phyloP scores from a whole-genome alignment of 2,113 vertebrate genomes.

The Plestiodon gilberti region DNA sequence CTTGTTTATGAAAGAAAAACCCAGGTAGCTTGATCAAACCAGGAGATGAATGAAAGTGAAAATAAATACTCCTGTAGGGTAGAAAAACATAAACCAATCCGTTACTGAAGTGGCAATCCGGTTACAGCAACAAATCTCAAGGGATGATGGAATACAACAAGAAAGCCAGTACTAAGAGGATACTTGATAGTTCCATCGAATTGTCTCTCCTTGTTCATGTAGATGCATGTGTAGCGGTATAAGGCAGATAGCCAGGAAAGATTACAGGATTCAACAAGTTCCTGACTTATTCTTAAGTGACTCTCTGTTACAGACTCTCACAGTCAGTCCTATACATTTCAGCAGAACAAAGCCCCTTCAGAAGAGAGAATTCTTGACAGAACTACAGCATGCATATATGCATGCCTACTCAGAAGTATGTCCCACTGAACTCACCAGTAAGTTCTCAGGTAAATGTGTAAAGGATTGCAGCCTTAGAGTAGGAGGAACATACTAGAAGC shows the following conservation, averaged over 20 bases:
- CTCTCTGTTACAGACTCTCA: background rate
- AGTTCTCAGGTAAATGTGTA: too few species aligned
- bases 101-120: background rate
- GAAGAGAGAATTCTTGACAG: background rate
- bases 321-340: background rate
- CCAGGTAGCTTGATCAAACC: conserved; percentile 17
- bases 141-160: conserved; percentile 2
- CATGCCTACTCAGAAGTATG: too few species aligned
- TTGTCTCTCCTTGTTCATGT: conserved; percentile 27
- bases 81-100: conserved; percentile 23
- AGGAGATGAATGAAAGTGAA: conserved; percentile 28
- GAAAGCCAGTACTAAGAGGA: conserved; percentile 20
- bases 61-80: conserved; percentile 14
- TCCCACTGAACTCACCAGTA: too few species aligned
- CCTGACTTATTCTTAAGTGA: background rate
- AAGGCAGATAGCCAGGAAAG: conserved; percentile 10
- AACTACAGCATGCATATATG: background rate
- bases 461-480: too few species aligned
- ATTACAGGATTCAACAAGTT: background rate
- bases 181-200: conserved; percentile 22
- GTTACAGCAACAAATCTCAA: fast-evolving
- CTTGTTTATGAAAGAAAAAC: conserved; percentile 41
- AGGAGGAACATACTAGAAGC: background rate
- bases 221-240: background rate
- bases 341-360: background rate